Conservation (phyloP, 2,888 invertebrate genomes). For the Laspeyria flexula region DNA sequence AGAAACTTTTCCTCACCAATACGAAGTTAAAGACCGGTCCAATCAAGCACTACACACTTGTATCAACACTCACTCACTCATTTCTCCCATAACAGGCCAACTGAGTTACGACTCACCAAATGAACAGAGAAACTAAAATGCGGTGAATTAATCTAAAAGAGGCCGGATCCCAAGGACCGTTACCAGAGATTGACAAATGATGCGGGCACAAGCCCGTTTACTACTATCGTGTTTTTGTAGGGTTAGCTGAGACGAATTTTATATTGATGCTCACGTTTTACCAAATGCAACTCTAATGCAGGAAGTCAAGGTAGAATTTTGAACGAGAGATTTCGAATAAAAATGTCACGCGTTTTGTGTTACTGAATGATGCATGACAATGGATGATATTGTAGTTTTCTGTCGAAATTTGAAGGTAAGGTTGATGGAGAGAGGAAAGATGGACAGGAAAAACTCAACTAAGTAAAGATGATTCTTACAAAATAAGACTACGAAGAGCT, state of each 20-base stretch:
- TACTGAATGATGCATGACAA: slow-evolving; percentile 16
- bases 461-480: too few relatives aligned
- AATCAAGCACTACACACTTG: slow-evolving; percentile 7
- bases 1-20: neutral
- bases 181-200: slow-evolving; percentile 51
- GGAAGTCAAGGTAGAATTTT: slow-evolving; percentile 7
- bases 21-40: neutral
- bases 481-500: too few relatives aligned
- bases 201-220: slow-evolving; percentile 44
- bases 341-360: slow-evolving; percentile 22
- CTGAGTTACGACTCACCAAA: slow-evolving; percentile 20
- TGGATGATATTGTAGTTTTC: slow-evolving; percentile 25
- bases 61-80: slow-evolving; percentile 10
- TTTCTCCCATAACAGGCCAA: neutral
- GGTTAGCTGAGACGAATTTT: slow-evolving; percentile 33
- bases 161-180: slow-evolving; percentile 24
- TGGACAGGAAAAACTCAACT: too few relatives aligned
- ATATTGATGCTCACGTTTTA: slow-evolving; percentile 4
- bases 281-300: slow-evolving; percentile 3
- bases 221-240: slow-evolving; percentile 35
- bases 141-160: slow-evolving; percentile 44
- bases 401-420: slow-evolving; percentile 6
- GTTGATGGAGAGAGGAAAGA: slow-evolving; percentile 3
- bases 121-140: slow-evolving; percentile 45
- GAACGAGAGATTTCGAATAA: neutral